Evolutionary conservation across 64 coral and sea anemone genomes (phyloP).

Genomic region (Stichodactyla helianthus): DNA sequence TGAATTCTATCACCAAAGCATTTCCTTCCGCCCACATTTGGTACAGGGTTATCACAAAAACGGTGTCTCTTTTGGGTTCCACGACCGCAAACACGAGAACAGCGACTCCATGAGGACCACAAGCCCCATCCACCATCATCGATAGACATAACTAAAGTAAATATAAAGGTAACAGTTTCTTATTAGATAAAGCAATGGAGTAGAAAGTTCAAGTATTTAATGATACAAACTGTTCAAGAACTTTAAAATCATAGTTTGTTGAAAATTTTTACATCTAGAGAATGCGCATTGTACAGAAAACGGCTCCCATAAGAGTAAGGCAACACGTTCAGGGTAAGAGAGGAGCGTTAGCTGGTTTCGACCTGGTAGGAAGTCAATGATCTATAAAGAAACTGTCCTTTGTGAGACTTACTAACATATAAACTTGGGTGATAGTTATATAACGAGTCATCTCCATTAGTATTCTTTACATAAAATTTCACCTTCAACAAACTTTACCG

Average conservation of each 20-base stretch:
- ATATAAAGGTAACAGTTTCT: neutral
- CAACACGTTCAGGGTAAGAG: no score
- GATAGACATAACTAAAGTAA: neutral
- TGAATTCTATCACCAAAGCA: constrained; percentile 26
- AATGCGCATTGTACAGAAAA: no score
- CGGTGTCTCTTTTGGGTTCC: constrained; percentile 13
- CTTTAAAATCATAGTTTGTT: no score
- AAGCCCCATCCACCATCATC: constrained; percentile 23
- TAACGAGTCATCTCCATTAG: neutral
- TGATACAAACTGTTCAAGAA: no score
- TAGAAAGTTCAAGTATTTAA: no score
- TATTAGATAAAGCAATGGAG: no score
- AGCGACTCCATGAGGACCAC: constrained; percentile 28
- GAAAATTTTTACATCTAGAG: no score
- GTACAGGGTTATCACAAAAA: constrained; percentile 18
- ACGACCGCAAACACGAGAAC: constrained; percentile 5
- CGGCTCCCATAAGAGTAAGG: no score
- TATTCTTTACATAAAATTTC: neutral
- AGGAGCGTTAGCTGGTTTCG: no score
- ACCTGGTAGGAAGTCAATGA: no score
- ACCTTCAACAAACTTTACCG: neutral
- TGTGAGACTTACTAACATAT: neutral
- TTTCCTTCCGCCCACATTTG: constrained; percentile 1
- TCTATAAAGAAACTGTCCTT: no score
- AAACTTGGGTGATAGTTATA: no score